phyloP scores from a whole-genome alignment of 2,113 vertebrate species.

The Xerus inauris region DNA sequence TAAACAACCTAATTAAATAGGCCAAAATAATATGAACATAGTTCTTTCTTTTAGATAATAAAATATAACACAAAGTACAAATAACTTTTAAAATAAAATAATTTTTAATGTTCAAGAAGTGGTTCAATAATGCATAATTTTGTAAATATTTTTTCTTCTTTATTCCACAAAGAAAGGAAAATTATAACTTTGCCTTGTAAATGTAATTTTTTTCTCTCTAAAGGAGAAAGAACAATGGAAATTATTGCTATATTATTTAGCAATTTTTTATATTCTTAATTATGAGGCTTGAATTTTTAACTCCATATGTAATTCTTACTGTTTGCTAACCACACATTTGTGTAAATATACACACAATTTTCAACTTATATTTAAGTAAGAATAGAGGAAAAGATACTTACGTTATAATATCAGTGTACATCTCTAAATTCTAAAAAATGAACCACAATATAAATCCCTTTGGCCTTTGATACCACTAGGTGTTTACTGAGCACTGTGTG shows the following conservation, averaged over 20 bases:
- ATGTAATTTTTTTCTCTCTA: background rate
- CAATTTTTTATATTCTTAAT: constrained; percentile 21
- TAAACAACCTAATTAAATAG: constrained; percentile 27
- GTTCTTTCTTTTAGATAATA: background rate
- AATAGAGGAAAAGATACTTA: background rate
- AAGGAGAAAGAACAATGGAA: background rate
- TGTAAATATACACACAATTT: background rate
- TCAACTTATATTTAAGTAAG: constrained; percentile 24
- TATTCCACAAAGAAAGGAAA: background rate
- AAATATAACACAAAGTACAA: constrained; percentile 26
- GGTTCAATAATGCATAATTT: background rate
- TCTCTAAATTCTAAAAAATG: constrained; percentile 38
- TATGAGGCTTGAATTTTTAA: background rate
- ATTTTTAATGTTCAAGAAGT: background rate
- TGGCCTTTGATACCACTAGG: constrained; percentile 25
- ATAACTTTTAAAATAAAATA: background rate
- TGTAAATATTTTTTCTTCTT: background rate
- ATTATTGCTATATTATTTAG: background rate
- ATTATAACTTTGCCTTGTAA: background rate
- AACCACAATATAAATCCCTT: background rate
- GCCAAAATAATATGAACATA: background rate
- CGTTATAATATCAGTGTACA: background rate
- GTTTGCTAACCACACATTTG: background rate
- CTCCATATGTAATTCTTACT: constrained; percentile 19
- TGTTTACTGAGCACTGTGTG: background rate